These are phyloP conservation scores for Lasioglossum malachurum DNA, from an alignment of 2,888 invertebrate genomes.

Conservation along the genomic window DNA sequence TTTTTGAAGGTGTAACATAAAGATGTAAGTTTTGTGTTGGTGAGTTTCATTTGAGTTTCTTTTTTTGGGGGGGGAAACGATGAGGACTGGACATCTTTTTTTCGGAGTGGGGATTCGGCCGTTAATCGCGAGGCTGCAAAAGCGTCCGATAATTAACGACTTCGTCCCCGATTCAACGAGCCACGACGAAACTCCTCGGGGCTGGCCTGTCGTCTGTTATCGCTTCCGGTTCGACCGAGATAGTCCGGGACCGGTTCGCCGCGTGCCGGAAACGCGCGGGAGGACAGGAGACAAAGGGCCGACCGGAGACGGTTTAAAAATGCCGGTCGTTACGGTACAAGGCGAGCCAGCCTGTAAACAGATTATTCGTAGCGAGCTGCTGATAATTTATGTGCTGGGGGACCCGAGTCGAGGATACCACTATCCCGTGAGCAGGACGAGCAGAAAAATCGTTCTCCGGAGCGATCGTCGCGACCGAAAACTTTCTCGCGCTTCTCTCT, in stretches of 20 bases:
- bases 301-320: slow-evolving; percentile 64
- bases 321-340: slow-evolving; percentile 55
- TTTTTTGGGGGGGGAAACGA: neutral
- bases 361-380: slow-evolving; percentile 58
- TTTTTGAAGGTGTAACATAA: no score
- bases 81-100: neutral
- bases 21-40: neutral
- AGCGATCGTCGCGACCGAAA: slow-evolving; percentile 48
- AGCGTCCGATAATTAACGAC: slow-evolving; percentile 28
- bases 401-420: slow-evolving; percentile 7
- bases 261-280: slow-evolving; percentile 29
- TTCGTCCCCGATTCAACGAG: neutral
- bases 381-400: slow-evolving; percentile 61
- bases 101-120: neutral
- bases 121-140: slow-evolving; percentile 4
- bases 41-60: neutral
- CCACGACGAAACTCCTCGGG: slow-evolving; percentile 5
- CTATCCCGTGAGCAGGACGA: slow-evolving; percentile 8
- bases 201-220: slow-evolving; percentile 31
- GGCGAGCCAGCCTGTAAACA: slow-evolving; percentile 59
- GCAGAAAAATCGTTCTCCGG: slow-evolving; percentile 31
- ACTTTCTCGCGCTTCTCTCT: slow-evolving; percentile 11
- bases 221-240: slow-evolving; percentile 29
- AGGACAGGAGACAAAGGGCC: slow-evolving; percentile 51
- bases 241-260: neutral